Percentiles rank a stretch among this genome's conserved stretches.
These are phyloP conservation scores for Pogoniulus pusillus DNA, from an alignment of 2,797 vertebrate genomes.

Conservation along the genomic window DNA sequence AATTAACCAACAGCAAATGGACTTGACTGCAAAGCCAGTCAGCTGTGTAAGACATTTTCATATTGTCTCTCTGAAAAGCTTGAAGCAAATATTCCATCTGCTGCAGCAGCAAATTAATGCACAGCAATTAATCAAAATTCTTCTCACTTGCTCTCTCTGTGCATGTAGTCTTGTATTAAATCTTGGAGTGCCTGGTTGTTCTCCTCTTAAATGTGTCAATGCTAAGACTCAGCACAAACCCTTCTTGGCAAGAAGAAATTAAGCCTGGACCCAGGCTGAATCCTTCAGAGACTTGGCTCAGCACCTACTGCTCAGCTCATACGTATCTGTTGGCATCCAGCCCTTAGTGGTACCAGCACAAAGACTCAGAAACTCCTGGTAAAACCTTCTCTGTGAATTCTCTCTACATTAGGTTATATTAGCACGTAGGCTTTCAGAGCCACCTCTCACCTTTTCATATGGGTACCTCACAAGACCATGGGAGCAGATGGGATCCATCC, in stretches of 20 bases:
- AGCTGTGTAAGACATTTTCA: constrained; percentile 33
- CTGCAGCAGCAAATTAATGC: constrained; percentile 16
- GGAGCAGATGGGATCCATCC: no score
- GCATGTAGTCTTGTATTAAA: neutral
- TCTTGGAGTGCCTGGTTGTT: constrained; percentile 1
- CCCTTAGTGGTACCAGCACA: neutral
- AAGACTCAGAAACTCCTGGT: neutral
- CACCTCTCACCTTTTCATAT: neutral
- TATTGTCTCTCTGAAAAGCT: constrained; percentile 1
- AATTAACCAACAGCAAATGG: constrained; percentile 11
- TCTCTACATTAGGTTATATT: neutral
- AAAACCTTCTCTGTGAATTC: neutral
- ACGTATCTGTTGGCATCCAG: neutral
- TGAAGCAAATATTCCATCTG: neutral
- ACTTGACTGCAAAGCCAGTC: neutral
- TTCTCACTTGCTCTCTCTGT: neutral
- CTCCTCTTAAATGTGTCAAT: neutral
- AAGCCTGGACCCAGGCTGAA: neutral
- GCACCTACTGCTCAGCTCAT: neutral
- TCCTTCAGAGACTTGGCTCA: neutral
- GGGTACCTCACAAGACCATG: no score
- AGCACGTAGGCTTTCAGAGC: neutral
- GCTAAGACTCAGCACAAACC: neutral
- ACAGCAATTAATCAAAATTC: constrained; percentile 51
- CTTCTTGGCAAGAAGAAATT: constrained; percentile 25